A percentile compares a stretch with the other conserved stretches of the same genome.
Conservation (phyloP, 2,113 vertebrate genomes). For the Rafetus swinhoei region DNA sequence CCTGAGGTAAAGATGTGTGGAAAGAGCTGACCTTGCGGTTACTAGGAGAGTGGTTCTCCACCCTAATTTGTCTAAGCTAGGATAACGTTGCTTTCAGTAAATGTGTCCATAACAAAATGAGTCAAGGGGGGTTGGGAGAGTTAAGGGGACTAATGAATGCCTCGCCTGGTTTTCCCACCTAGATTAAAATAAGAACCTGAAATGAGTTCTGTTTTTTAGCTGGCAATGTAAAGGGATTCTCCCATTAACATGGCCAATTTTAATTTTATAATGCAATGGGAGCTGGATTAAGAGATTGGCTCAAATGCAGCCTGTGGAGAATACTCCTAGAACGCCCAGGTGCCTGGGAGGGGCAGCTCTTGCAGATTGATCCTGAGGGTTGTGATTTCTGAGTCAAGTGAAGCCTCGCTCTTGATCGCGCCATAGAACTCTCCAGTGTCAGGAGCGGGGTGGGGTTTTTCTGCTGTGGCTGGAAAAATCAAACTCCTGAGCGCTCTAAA, state of each 20-base stretch:
- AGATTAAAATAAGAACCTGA: neutral
- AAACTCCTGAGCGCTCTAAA: neutral
- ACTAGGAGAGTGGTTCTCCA: slow-evolving; percentile 32
- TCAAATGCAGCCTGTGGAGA: neutral
- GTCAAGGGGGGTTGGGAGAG: neutral
- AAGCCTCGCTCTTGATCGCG: neutral
- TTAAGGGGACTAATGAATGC: too few relatives aligned
- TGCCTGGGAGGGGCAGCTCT: accelerated
- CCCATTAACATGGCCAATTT: slow-evolving; percentile 41
- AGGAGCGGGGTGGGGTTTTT: neutral
- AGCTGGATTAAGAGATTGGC: slow-evolving; percentile 67
- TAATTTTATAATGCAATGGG: slow-evolving; percentile 70
- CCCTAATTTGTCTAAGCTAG: neutral
- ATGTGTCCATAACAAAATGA: neutral
- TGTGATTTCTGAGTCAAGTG: neutral
- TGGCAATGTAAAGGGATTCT: neutral
- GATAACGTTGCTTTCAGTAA: slow-evolving; percentile 8
- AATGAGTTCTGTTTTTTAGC: neutral
- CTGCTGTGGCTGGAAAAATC: too few relatives aligned
- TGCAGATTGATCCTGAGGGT: accelerated
- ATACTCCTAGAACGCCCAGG: slow-evolving; percentile 18
- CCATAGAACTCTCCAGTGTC: neutral
- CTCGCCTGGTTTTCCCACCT: neutral
- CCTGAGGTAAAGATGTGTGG: slow-evolving; percentile 21
- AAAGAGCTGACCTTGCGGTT: slow-evolving; percentile 58